These are phyloP conservation scores for Neuroscelio doddi DNA, from an alignment of 2,888 invertebrate genomes.

Conservation along the genomic window DNA sequence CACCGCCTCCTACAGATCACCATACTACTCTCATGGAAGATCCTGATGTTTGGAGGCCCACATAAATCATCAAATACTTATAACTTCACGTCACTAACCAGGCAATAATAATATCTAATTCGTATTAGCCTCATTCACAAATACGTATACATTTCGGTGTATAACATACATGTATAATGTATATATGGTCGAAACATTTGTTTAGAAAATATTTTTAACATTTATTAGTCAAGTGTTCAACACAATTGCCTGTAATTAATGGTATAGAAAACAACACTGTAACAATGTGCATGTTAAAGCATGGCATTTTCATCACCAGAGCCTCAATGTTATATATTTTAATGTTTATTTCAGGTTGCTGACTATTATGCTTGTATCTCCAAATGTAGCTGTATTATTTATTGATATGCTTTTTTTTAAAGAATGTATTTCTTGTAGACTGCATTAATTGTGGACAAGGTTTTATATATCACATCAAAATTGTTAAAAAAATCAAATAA, in stretches of 20 bases:
- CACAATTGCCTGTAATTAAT: conserved; percentile 2
- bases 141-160: no score
- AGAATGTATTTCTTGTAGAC: no score
- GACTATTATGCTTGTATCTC: not conserved
- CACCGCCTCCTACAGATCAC: conserved; percentile 78
- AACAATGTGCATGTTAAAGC: conserved; percentile 5
- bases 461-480: no score
- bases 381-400: not conserved
- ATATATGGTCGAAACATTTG: no score
- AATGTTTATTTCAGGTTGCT: conserved; percentile 6
- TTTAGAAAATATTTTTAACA: no score
- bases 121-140: conserved; percentile 31
- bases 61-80: conserved; percentile 77
- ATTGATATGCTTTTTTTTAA: no score
- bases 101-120: conserved; percentile 66
- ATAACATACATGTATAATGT: no score
- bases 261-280: not conserved
- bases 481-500: no score
- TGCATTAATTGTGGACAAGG: no score
- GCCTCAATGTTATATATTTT: not conserved
- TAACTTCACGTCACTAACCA: conserved; percentile 68
- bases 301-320: not conserved
- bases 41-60: conserved; percentile 94
- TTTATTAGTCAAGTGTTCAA: no score
- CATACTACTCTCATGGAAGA: conserved; percentile 92